Conservation (phyloP, 2,113 vertebrate species). For the Cercopithecus mona region DNA sequence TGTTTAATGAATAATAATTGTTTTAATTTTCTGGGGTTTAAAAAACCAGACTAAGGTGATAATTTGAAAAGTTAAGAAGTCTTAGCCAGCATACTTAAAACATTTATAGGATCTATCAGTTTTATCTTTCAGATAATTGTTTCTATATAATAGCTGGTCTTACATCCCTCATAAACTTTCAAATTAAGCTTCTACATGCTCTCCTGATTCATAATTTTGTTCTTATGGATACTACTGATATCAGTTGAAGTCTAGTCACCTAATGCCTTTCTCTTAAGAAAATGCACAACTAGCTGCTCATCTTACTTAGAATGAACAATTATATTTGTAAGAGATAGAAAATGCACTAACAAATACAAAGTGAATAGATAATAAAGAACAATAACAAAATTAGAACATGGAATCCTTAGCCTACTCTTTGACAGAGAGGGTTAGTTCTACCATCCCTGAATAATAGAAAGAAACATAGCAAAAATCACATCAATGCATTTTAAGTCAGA, state of each 20-base stretch:
- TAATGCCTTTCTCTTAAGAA: conserved; percentile 57
- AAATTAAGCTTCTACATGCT: conserved; percentile 80
- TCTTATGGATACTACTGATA: conserved; percentile 70
- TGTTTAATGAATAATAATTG: conserved; percentile 34
- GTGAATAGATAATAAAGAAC: conserved; percentile 8
- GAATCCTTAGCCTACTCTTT: conserved; percentile 47
- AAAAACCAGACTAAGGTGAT: conserved; percentile 33
- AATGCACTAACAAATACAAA: conserved; percentile 34
- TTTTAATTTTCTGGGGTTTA: conserved; percentile 56
- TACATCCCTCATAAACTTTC: conserved; percentile 78
- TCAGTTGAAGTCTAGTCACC: conserved; percentile 65
- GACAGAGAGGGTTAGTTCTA: conserved; percentile 44
- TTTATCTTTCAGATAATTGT: conserved; percentile 73
- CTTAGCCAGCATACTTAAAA: conserved; percentile 69
- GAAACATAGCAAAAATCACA: conserved; percentile 57
- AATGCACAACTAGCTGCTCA: conserved; percentile 35
- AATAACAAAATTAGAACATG: conserved; percentile 39
- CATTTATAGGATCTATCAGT: conserved; percentile 75
- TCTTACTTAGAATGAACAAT: conserved; percentile 58
- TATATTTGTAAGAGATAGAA: conserved; percentile 50
- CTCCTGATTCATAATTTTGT: conserved; percentile 77
- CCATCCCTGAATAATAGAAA: conserved; percentile 53
- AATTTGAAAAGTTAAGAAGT: conserved; percentile 62
- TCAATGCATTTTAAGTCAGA: conserved; percentile 54
- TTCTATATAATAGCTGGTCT: conserved; percentile 78